Base-by-base conservation (phyloP, 2,113 vertebrate species). In the Albula glossodonta region DNA sequence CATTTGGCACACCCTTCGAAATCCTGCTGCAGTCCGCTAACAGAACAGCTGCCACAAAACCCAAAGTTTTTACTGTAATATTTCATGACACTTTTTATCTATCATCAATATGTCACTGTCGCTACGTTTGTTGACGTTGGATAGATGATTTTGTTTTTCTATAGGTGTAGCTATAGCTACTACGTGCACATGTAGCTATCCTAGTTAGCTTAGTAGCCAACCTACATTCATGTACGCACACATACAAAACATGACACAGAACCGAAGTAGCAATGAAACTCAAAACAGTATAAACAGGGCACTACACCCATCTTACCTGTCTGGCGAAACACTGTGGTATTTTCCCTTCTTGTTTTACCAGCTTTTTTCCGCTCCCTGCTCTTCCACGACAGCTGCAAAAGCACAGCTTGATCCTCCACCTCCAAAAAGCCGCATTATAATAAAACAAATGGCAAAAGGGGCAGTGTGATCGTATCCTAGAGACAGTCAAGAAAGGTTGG, bases 351-450 rank as follows among this genome's bases (percentile, higher is more conserved):
- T 15, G 52, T 17, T 83, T 87, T 56, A 84, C n/a, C 78, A 60
- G 13, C 12, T 63, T 51, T 17, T 78, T 70, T 81, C n/a, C 60
- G 48, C 60, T 41, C 56, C n/a, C 5, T 31, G 79, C 2, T 85
- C 51, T 60, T 86, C 70, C 60, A 60, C 81, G 56, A 70, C 60
- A 77, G 81, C 82, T 87, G 86, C 81, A 83, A 48, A 57, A 51
- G 53, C 83, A 81, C 80, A 60, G 84, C 83, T 41, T 82, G 80
- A 56, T 41, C 66, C 83, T 50, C 66, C 52, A 15, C 41, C 74
- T 66, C 66, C 83, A 81, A 81, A 84, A 82, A 81, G 41, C 80
- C 66, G 80, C 83, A 87, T 87, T 78, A 82, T 82, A 81, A 60
- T 19, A 77, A 48, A 83, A 22, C 56, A 53, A 70, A 57, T 49